phyloP scores from a whole-genome alignment of 2,113 vertebrate species.

The Tichodroma muraria region DNA sequence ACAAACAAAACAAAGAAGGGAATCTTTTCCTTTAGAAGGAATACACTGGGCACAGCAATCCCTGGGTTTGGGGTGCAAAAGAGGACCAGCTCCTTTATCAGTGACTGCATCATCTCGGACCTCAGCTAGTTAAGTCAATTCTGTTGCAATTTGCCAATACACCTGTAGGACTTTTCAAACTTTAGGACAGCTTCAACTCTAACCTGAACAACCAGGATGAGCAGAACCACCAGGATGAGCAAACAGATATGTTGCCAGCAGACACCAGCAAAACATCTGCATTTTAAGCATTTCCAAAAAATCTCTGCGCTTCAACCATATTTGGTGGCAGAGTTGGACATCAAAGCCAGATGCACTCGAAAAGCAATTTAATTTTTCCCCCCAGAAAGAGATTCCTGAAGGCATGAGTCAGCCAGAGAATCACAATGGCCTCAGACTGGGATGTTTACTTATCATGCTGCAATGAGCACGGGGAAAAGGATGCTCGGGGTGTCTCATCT shows the following conservation, averaged over 20 bases:
- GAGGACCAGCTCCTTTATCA: background rate
- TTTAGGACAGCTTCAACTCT: background rate
- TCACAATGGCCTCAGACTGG: slow-evolving; percentile 30
- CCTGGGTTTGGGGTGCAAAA: background rate
- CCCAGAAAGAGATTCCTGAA: slow-evolving; percentile 37
- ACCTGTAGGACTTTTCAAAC: background rate
- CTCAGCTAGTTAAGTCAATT: background rate
- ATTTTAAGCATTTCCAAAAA: background rate
- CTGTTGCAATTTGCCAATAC: background rate
- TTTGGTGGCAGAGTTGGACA: background rate
- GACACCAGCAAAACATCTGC: background rate
- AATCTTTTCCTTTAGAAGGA: background rate
- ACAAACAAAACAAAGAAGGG: background rate
- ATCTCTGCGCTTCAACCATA: background rate
- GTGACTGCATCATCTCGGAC: background rate
- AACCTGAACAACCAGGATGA: background rate
- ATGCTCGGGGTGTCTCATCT: background rate
- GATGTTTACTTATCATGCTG: slow-evolving; percentile 20
- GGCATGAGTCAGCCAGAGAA: slow-evolving; percentile 24
- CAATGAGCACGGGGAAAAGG: background rate
- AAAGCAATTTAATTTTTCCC: slow-evolving; percentile 17
- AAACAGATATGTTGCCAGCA: background rate
- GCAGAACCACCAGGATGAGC: background rate
- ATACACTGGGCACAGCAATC: background rate
- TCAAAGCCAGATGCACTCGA: slow-evolving; percentile 16